These are phyloP conservation scores for Otis tarda DNA, from an alignment of 2,113 vertebrate species.

Conservation along the genomic window DNA sequence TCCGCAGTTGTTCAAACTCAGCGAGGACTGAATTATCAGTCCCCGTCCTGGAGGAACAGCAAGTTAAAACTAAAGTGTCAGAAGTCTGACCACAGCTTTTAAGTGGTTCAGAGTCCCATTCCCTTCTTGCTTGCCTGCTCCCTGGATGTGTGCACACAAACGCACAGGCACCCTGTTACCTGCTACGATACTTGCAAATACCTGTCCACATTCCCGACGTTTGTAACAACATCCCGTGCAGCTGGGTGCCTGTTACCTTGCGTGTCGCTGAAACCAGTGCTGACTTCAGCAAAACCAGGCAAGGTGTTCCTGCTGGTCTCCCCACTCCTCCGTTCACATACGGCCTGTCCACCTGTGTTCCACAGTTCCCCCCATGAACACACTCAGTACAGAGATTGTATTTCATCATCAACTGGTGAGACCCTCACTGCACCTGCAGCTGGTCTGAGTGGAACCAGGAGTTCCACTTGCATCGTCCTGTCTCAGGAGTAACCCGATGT, in stretches of 20 bases:
- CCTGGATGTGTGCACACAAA: not conserved
- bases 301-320: not conserved
- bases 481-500: not conserved
- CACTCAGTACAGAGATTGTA: not conserved
- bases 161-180: not conserved
- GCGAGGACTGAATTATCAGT: not conserved
- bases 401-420: not conserved
- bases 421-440: not conserved
- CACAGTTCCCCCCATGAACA: not conserved
- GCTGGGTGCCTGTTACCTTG: not conserved
- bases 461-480: too few relatives aligned
- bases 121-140: not conserved
- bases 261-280: not conserved
- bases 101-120: not conserved
- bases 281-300: not conserved
- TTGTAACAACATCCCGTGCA: rapidly evolving
- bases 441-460: not conserved
- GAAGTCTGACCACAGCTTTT: not conserved
- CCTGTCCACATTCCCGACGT: rapidly evolving
- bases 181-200: not conserved
- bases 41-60: not conserved
- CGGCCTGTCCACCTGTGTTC: not conserved
- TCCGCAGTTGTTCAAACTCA: not conserved
- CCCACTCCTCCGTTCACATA: not conserved
- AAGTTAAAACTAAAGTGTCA: not conserved